A percentile compares a stretch with the other conserved stretches of the same genome.
phyloP scores from a whole-genome alignment of 1,140 invertebrate genomes.

The Drosophila pectinifera region DNA sequence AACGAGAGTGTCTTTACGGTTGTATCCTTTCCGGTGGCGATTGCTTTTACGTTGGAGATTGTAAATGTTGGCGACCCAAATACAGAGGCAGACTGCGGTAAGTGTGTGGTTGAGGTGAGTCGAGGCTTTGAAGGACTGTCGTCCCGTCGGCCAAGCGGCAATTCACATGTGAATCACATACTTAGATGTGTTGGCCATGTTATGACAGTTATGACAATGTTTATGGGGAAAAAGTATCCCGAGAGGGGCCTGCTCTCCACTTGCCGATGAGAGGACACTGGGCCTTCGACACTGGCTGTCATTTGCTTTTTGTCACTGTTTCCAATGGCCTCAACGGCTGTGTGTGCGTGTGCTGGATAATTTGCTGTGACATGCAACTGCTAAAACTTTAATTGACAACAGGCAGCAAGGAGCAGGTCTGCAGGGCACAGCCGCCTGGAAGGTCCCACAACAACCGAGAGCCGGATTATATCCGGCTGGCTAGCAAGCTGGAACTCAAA shows the following conservation, averaged over 20 bases:
- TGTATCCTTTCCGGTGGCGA: neutral
- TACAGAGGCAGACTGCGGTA: slow-evolving; percentile 21
- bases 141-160: slow-evolving; percentile 28
- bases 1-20: neutral
- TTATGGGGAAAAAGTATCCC: slow-evolving; percentile 58
- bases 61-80: slow-evolving; percentile 14
- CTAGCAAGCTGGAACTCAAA: slow-evolving; percentile 6
- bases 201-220: slow-evolving; percentile 51
- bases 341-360: slow-evolving; percentile 56
- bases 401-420: slow-evolving; percentile 19
- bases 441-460: slow-evolving; percentile 21
- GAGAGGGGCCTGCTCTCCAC: slow-evolving; percentile 32
- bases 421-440: neutral
- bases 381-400: slow-evolving; percentile 74
- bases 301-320: slow-evolving; percentile 43
- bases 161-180: slow-evolving; percentile 62
- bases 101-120: slow-evolving; percentile 25
- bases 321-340: slow-evolving; percentile 22
- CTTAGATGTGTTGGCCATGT: slow-evolving; percentile 48
- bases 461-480: slow-evolving; percentile 20
- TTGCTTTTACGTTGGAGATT: slow-evolving; percentile 17
- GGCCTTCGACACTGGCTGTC: slow-evolving; percentile 36
- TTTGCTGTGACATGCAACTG: slow-evolving; percentile 72
- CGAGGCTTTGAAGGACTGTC: neutral
- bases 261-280: slow-evolving; percentile 46